phyloP scores from a whole-genome alignment of 1,140 invertebrate species.

The Listronotus oregonensis region DNA sequence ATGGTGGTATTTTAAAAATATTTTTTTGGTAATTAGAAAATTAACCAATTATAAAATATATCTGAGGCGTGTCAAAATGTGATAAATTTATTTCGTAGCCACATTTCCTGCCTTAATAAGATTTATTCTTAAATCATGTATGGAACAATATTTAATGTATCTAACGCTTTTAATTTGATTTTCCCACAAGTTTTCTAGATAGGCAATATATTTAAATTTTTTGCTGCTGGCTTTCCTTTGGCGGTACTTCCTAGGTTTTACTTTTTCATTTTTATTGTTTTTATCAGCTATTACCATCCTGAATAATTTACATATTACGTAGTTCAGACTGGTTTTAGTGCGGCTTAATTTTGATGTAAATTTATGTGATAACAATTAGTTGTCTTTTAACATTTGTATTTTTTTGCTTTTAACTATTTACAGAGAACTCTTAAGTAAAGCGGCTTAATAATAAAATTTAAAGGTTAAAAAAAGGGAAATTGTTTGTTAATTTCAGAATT shows the following conservation, averaged over 20 bases:
- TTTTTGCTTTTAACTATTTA: no score
- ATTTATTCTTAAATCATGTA: conserved; percentile 15
- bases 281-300: conserved; percentile 4
- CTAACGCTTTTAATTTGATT: conserved; percentile 12
- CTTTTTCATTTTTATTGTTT: conserved; percentile 9
- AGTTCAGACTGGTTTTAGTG: background rate
- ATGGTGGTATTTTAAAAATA: no score
- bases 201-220: conserved; percentile 14
- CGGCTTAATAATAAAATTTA: no score
- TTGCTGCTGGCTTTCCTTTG: conserved; percentile 8
- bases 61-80: conserved; percentile 6
- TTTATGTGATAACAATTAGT: no score
- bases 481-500: no score
- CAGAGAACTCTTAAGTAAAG: no score
- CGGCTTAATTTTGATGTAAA: no score
- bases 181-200: conserved; percentile 12
- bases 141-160: conserved; percentile 9
- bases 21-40: no score
- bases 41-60: background rate
- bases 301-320: conserved; percentile 10
- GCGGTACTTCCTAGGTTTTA: conserved; percentile 11
- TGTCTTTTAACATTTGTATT: no score
- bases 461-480: no score
- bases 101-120: conserved; percentile 11
- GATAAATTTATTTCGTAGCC: conserved; percentile 4